Percentiles rank a stretch among this genome's conserved stretches.
Conservation (phyloP, 2,888 invertebrate species). For the Idaea dimidiata region DNA sequence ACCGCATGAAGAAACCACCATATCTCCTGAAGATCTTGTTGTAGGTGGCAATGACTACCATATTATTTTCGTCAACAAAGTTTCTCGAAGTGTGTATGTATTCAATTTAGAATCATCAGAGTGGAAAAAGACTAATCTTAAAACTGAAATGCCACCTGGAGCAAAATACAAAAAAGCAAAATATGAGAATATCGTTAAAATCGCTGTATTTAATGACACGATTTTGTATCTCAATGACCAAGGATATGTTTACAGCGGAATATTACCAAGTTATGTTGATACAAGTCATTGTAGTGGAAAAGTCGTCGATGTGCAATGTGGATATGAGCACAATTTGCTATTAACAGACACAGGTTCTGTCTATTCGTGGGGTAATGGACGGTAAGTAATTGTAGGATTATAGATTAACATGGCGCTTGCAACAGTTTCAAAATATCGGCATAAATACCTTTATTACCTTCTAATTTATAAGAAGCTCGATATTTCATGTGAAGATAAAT, state of each 20-base stretch:
- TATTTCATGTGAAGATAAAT: too few species aligned
- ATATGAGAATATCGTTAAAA: slow-evolving; percentile 43
- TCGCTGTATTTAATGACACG: slow-evolving; percentile 42
- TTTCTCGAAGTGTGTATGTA: slow-evolving; percentile 43
- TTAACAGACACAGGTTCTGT: slow-evolving; percentile 86
- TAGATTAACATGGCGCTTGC: too few species aligned
- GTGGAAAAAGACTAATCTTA: slow-evolving; percentile 41
- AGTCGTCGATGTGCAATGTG: slow-evolving; percentile 85
- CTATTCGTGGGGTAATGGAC: slow-evolving; percentile 91
- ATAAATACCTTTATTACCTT: too few species aligned
- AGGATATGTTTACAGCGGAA: slow-evolving; percentile 74
- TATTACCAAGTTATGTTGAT: slow-evolving; percentile 82
- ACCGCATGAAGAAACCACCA: slow-evolving; percentile 36
- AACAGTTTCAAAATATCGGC: too few species aligned
- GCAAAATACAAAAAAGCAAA: slow-evolving; percentile 35
- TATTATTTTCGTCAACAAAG: slow-evolving; percentile 44
- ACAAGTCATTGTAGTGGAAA: slow-evolving; percentile 73
- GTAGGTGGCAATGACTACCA: slow-evolving; percentile 60
- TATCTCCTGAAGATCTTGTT: slow-evolving; percentile 28
- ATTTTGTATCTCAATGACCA: slow-evolving; percentile 50
- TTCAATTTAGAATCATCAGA: slow-evolving; percentile 43
- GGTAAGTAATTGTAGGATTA: slow-evolving; percentile 70
- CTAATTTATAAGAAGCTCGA: too few species aligned
- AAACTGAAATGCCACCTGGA: slow-evolving; percentile 41
- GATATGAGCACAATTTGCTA: slow-evolving; percentile 89